These are phyloP conservation scores for Vidua chalybeata DNA, from an alignment of 2,113 vertebrate genomes.

Conservation along the genomic window DNA sequence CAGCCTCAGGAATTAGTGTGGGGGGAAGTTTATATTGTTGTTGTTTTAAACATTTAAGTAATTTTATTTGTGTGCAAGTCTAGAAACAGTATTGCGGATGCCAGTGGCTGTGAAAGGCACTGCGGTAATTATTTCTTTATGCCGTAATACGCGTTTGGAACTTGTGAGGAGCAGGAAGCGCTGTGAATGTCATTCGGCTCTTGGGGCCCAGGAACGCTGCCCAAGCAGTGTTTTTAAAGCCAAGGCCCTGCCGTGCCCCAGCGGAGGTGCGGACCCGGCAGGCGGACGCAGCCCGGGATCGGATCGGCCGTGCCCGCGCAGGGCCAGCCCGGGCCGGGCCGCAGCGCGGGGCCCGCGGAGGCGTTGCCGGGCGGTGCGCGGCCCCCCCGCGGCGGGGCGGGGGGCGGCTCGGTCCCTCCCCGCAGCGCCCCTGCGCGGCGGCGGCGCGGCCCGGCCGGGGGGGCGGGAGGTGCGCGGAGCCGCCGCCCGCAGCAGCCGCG, in stretches of 20 bases:
- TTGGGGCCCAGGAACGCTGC: neutral
- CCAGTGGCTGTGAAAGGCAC: neutral
- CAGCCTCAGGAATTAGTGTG: neutral
- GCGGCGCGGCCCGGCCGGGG: too few species aligned
- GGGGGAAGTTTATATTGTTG: neutral
- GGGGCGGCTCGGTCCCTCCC: too few species aligned
- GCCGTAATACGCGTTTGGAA: neutral
- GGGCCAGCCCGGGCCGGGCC: neutral
- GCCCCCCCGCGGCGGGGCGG: too few species aligned
- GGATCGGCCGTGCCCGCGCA: fast-evolving
- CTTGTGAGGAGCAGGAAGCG: neutral
- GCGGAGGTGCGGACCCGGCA: fast-evolving
- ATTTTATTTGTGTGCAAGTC: neutral
- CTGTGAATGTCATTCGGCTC: fast-evolving
- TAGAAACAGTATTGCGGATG: neutral
- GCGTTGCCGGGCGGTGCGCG: too few species aligned
- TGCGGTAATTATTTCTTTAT: neutral
- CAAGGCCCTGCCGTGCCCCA: fast-evolving
- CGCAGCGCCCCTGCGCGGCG: too few species aligned
- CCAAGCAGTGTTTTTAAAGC: fast-evolving
- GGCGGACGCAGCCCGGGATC: fast-evolving
- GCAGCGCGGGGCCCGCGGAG: too few species aligned
- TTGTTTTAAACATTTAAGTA: neutral
- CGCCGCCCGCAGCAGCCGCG: too few species aligned
- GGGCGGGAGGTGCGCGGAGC: too few species aligned